These are phyloP conservation scores for Tragelaphus scriptus DNA, from an alignment of 2,113 vertebrate genomes.

Conservation along the genomic window DNA sequence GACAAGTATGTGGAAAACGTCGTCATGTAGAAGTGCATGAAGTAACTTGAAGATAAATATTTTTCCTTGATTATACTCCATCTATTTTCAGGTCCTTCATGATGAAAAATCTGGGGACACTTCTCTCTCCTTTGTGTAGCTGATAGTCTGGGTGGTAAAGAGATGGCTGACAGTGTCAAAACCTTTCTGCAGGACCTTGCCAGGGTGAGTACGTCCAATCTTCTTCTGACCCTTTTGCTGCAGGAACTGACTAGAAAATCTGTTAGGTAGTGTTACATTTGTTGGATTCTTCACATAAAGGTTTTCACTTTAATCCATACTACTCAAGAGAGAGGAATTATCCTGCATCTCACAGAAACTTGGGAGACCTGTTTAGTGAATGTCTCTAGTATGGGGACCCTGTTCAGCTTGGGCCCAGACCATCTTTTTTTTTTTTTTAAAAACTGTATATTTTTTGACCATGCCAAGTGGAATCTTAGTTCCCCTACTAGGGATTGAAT, in stretches of 20 bases:
- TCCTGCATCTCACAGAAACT: neutral
- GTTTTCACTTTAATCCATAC: neutral
- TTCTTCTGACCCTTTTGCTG: neutral
- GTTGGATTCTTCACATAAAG: neutral
- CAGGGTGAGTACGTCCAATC: constrained; percentile 83
- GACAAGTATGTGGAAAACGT: neutral
- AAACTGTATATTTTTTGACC: neutral
- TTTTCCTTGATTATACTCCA: neutral
- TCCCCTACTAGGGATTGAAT: neutral
- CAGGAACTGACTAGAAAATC: neutral
- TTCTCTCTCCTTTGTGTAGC: constrained; percentile 83
- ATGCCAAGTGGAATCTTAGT: neutral
- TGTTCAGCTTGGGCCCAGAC: neutral
- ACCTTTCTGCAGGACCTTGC: constrained; percentile 95
- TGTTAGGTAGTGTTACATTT: neutral
- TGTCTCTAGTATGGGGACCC: neutral
- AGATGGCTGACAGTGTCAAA: constrained; percentile 98
- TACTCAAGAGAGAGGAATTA: neutral
- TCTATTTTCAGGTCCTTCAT: constrained; percentile 76
- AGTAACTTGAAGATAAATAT: neutral
- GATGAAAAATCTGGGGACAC: constrained; percentile 85
- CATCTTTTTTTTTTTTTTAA: neutral
- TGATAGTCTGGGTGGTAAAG: constrained; percentile 87
- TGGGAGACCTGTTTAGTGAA: neutral
- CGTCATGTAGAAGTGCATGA: neutral